Conservation (phyloP, 2,888 invertebrate genomes). For the Standfussiana lucernea region DNA sequence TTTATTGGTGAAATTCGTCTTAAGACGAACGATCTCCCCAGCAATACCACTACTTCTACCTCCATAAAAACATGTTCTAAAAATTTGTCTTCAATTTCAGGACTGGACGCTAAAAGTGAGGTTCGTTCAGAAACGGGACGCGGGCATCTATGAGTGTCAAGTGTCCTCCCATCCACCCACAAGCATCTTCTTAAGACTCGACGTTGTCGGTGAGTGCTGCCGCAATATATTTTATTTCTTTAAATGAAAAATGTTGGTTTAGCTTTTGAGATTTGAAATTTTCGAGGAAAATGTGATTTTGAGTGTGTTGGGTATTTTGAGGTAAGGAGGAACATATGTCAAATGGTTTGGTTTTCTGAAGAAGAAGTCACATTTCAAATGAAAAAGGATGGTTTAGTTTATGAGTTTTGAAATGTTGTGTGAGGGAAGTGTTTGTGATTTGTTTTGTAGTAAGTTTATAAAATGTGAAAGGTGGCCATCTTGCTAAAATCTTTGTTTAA, state of each 20-base stretch:
- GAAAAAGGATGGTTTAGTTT: no score
- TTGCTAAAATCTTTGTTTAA: no score
- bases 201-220: conserved; percentile 95
- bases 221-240: conserved; percentile 43
- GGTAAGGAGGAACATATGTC: not conserved
- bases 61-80: not conserved
- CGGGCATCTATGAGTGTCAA: conserved; percentile 97
- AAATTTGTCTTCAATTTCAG: conserved; percentile 81
- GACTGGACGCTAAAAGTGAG: conserved; percentile 98
- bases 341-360: not conserved
- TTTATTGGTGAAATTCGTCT: no score
- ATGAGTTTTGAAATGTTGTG: no score
- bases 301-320: not conserved
- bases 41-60: not conserved
- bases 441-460: no score
- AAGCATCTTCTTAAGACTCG: conserved; percentile 96
- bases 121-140: conserved; percentile 96
- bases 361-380: not conserved
- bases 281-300: not conserved
- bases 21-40: no score
- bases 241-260: conserved; percentile 17
- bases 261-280: conserved; percentile 7
- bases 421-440: no score
- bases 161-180: conserved; percentile 97
- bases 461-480: no score